Evolutionary conservation across 2,113 vertebrate species (phyloP).

Genomic region (Psittacus erithacus): DNA sequence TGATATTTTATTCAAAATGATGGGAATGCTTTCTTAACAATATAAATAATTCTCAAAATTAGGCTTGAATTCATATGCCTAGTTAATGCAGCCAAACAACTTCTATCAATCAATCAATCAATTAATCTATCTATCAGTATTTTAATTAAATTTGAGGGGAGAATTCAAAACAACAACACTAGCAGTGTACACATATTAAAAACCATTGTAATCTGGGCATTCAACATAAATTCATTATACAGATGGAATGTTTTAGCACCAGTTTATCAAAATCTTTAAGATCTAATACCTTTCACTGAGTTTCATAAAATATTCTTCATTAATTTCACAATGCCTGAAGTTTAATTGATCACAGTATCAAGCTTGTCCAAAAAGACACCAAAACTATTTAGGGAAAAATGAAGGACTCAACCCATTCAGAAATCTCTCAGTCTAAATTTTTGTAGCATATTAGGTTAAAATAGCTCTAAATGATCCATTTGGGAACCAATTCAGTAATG

Average conservation of each 20-base stretch:
- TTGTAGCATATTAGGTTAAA: background rate
- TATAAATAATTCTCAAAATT: background rate
- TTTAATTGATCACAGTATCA: constrained; percentile 64
- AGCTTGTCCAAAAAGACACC: constrained; percentile 15
- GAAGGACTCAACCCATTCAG: background rate
- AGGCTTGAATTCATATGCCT: background rate
- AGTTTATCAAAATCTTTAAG: constrained; percentile 54
- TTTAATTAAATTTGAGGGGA: constrained; percentile 48
- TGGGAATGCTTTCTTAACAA: background rate
- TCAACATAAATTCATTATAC: constrained; percentile 31
- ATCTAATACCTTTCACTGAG: background rate
- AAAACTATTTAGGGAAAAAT: background rate
- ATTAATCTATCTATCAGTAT: background rate
- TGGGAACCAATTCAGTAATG: constrained; percentile 5
- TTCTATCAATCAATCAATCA: background rate
- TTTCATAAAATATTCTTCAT: constrained; percentile 37
- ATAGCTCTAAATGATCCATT: background rate
- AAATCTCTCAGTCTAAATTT: constrained; percentile 3
- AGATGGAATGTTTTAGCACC: constrained; percentile 32
- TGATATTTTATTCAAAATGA: background rate
- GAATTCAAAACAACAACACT: constrained; percentile 26
- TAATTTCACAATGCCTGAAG: constrained; percentile 24
- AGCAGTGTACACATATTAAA: constrained; percentile 22
- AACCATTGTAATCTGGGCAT: constrained; percentile 18
- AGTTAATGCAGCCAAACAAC: background rate